A percentile compares a stretch with the other conserved stretches of the same genome.
Conservation (phyloP, 1,140 invertebrate species). For the Tribolium madens region DNA sequence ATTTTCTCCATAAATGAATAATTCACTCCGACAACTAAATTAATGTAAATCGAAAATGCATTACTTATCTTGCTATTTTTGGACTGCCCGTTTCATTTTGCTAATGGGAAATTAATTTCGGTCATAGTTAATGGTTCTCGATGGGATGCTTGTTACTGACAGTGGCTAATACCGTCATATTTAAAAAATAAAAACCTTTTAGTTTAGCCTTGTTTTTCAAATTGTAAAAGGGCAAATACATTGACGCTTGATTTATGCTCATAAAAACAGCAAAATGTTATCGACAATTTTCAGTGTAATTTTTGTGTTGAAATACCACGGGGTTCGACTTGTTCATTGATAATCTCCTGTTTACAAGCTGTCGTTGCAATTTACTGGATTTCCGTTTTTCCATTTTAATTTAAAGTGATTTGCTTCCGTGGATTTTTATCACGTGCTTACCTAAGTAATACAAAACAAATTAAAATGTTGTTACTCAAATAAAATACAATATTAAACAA, state of each 20-base stretch:
- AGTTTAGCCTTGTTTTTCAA: background rate
- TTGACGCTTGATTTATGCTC: too few species aligned
- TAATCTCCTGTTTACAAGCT: background rate
- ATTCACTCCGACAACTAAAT: background rate
- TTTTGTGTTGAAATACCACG: background rate
- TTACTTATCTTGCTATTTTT: background rate
- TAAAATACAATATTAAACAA: too few species aligned
- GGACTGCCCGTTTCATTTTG: background rate
- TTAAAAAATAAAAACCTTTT: background rate
- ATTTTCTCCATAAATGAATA: background rate
- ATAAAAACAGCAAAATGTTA: background rate
- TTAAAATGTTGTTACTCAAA: too few species aligned
- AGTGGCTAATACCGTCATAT: too few species aligned
- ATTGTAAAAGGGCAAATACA: too few species aligned
- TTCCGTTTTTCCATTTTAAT: background rate
- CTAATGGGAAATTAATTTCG: background rate
- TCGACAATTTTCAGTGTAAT: background rate
- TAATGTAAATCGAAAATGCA: background rate
- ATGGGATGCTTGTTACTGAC: too few species aligned
- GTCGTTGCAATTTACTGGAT: background rate
- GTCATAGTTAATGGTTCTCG: background rate
- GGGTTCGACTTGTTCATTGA: background rate
- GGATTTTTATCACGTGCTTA: background rate
- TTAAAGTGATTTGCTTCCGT: background rate
- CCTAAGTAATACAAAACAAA: too few species aligned